Conservation (phyloP, 2,113 vertebrate genomes). For the Paracanthobrama guichenoti region DNA sequence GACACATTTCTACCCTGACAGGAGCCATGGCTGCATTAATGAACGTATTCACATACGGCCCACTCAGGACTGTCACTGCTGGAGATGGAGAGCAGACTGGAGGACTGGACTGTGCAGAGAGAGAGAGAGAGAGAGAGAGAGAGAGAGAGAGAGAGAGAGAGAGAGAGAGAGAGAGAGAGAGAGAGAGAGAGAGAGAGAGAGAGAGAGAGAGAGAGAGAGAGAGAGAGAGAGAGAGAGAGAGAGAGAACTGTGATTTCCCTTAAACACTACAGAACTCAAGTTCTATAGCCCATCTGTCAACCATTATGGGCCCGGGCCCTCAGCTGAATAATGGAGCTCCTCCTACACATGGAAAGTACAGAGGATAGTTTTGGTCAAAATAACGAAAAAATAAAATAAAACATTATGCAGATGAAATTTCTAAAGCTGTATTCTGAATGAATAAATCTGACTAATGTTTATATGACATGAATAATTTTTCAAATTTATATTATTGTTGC, state of each 20-base stretch:
- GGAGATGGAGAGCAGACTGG: slow-evolving; percentile 49
- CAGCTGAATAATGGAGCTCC: slow-evolving; percentile 24
- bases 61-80: slow-evolving; percentile 63
- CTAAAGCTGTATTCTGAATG: not conserved
- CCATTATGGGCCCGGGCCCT: slow-evolving; percentile 48
- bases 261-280: slow-evolving; percentile 44
- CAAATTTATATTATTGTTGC: not conserved
- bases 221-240: slow-evolving; percentile 26
- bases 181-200: not conserved
- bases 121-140: slow-evolving; percentile 18
- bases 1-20: slow-evolving; percentile 66
- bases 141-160: not conserved
- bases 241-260: slow-evolving; percentile 8
- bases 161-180: slow-evolving; percentile 26
- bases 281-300: slow-evolving; percentile 54
- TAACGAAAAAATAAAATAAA: not conserved
- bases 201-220: slow-evolving; percentile 3
- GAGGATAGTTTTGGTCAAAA: not conserved
- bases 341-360: slow-evolving; percentile 14
- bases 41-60: slow-evolving; percentile 54
- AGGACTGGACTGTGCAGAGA: slow-evolving; percentile 41
- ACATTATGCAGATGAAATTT: not conserved
- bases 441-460: not conserved
- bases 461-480: not conserved
- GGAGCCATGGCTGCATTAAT: slow-evolving; percentile 57